Evolutionary conservation across 1,140 invertebrate species (phyloP).

Genomic region (silkworm (Bombyx mori)): ASM3026992v2 NC_085129.1:6709001-6709500

Average conservation of each 20-base stretch:
- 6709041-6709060: conserved; percentile 23
- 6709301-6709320: too few species aligned
- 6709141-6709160: conserved; percentile 51
- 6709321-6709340: too few species aligned
- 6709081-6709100: not conserved
- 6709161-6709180: conserved; percentile 49
- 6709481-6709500: too few species aligned
- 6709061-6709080: not conserved
- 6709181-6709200: conserved; percentile 61
- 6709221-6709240: conserved; percentile 18
- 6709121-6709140: conserved; percentile 37
- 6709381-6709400: too few species aligned
- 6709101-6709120: conserved; percentile 16
- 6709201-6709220: conserved; percentile 55
- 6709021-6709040: conserved; percentile 34
- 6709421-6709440: too few species aligned
- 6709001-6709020: conserved; percentile 53
- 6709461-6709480: too few species aligned
- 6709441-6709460: too few species aligned
- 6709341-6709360: too few species aligned
- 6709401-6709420: too few species aligned
- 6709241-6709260: conserved; percentile 10
- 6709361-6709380: too few species aligned
- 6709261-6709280: conserved; percentile 26
- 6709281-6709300: too few species aligned